A percentile compares a stretch with the other conserved stretches of the same genome.
phyloP scores from a whole-genome alignment of 2,888 invertebrate genomes.

The Athripsodes cinereus region DNA sequence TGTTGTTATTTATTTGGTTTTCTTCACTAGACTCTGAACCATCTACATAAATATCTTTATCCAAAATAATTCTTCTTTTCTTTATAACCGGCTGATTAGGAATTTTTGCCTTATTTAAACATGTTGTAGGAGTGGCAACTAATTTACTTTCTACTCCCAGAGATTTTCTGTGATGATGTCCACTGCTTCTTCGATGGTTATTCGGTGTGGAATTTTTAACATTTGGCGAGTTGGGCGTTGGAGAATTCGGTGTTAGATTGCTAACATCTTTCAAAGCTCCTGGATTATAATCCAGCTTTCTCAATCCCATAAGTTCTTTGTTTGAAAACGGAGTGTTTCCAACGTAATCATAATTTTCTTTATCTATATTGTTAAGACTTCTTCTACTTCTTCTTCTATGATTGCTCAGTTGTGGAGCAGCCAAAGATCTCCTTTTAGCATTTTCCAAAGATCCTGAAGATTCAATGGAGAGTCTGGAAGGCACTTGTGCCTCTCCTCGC shows the following conservation, averaged over 20 bases:
- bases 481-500: conserved; percentile 30
- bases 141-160: conserved; percentile 13
- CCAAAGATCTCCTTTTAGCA: conserved; percentile 44
- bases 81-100: conserved; percentile 19
- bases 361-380: conserved; percentile 35
- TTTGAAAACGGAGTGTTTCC: conserved; percentile 48
- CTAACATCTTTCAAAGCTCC: conserved; percentile 53
- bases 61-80: conserved; percentile 23
- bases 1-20: conserved; percentile 1
- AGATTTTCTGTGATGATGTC: neutral
- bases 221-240: conserved; percentile 34
- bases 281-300: conserved; percentile 40
- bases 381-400: conserved; percentile 38
- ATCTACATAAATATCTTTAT: conserved; percentile 26
- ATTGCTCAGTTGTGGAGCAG: conserved; percentile 38
- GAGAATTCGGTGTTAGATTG: conserved; percentile 53
- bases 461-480: conserved; percentile 40
- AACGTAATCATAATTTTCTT: conserved; percentile 47
- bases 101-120: conserved; percentile 7
- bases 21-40: conserved; percentile 20
- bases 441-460: conserved; percentile 37
- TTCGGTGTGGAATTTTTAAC: conserved; percentile 29
- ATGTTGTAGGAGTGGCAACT: conserved; percentile 6
- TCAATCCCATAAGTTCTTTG: conserved; percentile 52
- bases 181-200: conserved; percentile 37